Percentiles rank a stretch among this genome's conserved stretches.
Conservation (phyloP, 2,888 invertebrate species). For the Dryobotodes eremita region DNA sequence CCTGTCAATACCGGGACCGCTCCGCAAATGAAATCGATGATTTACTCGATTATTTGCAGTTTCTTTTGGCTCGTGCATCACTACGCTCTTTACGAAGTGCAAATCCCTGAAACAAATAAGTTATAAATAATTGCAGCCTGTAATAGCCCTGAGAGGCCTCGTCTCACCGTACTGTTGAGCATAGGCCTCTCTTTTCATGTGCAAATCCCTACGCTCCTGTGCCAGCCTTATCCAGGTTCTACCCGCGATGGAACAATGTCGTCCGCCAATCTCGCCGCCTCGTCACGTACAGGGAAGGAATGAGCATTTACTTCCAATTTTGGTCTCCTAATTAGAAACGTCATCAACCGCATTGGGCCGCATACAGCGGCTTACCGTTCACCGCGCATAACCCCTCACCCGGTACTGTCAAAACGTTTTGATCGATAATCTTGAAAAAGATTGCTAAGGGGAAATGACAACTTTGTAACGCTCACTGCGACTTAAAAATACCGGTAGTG, state of each 20-base stretch:
- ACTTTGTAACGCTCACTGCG: not conserved
- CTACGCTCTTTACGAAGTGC: conserved; percentile 31
- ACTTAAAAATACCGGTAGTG: not conserved
- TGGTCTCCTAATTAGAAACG: not conserved
- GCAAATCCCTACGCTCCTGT: no score
- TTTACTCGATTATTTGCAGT: not conserved
- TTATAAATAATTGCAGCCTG: not conserved
- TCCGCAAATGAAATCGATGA: conserved; percentile 20
- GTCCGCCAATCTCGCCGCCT: no score
- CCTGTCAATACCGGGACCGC: conserved; percentile 48
- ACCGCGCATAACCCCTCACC: not conserved
- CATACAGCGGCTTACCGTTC: not conserved
- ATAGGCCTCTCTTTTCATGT: no score
- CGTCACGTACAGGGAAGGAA: not conserved
- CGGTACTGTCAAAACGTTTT: not conserved
- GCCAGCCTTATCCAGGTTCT: no score
- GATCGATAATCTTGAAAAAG: not conserved
- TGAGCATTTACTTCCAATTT: not conserved
- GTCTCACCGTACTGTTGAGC: no score
- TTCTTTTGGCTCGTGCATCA: conserved; percentile 26
- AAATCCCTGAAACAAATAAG: conserved; percentile 34
- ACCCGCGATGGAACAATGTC: no score
- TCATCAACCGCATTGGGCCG: no score
- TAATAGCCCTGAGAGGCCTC: not conserved
- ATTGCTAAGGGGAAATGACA: not conserved